Percentiles rank a stretch among this genome's conserved stretches.
These are phyloP conservation scores for Phylloscopus trochiloides DNA, from an alignment of 2,113 vertebrate species.

Conservation along the genomic window DNA sequence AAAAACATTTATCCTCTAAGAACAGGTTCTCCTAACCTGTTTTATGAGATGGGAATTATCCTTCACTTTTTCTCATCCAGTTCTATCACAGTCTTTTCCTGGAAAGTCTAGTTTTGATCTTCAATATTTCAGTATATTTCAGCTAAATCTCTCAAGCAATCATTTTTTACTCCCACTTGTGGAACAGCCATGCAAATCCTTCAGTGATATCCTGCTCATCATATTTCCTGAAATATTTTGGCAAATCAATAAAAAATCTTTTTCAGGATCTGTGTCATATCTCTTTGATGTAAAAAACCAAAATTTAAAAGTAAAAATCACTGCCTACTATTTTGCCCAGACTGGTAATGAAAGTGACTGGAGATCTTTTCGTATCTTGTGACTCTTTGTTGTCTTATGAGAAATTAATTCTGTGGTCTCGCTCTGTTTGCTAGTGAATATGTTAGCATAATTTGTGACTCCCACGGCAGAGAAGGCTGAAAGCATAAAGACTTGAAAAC, in stretches of 20 bases:
- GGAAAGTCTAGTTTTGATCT: neutral
- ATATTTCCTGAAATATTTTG: neutral
- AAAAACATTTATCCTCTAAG: neutral
- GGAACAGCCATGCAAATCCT: neutral
- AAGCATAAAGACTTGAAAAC: neutral
- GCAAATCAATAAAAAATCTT: neutral
- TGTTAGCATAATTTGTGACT: constrained; percentile 1
- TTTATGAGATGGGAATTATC: neutral
- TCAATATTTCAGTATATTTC: neutral
- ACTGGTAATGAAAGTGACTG: neutral
- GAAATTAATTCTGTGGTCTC: neutral
- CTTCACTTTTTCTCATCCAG: neutral
- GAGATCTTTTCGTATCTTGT: neutral
- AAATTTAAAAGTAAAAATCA: neutral
- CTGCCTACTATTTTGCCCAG: neutral
- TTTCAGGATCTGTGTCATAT: neutral
- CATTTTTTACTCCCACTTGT: neutral
- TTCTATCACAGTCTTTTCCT: neutral
- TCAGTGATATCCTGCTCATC: neutral
- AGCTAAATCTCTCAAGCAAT: neutral
- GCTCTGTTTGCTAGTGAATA: neutral
- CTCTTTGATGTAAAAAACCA: neutral
- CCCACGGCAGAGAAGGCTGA: neutral
- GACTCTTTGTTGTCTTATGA: neutral
- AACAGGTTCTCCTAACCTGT: neutral